These are phyloP conservation scores for Gambusia holbrooki DNA, from an alignment of 2,113 vertebrate genomes.

Conservation along the genomic window DNA sequence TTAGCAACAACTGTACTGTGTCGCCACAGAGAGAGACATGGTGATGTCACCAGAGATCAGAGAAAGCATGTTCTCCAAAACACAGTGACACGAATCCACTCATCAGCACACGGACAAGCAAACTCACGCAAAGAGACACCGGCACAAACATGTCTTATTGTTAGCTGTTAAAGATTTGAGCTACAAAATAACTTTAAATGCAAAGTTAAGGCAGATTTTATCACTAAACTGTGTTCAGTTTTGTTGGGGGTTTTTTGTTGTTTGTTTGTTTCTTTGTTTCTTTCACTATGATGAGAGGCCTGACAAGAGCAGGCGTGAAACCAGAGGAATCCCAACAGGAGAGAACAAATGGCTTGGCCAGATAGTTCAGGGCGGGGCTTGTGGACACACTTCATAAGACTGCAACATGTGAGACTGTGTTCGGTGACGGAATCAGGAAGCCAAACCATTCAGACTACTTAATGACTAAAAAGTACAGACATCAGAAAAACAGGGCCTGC, in stretches of 20 bases:
- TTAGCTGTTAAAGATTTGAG: conserved; percentile 4
- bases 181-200: neutral
- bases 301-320: neutral
- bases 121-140: neutral
- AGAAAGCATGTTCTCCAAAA: conserved; percentile 46
- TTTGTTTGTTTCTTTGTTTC: too few relatives aligned
- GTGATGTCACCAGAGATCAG: conserved; percentile 77
- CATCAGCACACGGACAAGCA: neutral
- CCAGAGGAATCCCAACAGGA: neutral
- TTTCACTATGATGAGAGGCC: neutral
- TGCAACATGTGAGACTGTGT: neutral
- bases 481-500: neutral
- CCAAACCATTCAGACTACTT: neutral
- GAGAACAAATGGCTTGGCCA: neutral
- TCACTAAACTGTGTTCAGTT: neutral
- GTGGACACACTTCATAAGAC: neutral
- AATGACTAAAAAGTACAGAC: neutral
- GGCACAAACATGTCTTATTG: neutral
- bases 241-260: neutral
- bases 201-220: neutral
- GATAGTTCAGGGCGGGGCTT: neutral
- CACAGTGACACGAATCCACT: conserved; percentile 6
- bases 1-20: conserved; percentile 75
- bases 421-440: conserved; percentile 4
- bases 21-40: conserved; percentile 63